Percentiles rank a stretch among this genome's conserved stretches.
Evolutionary conservation across 2,797 vertebrate genomes (phyloP).

Genomic region (Rousettus madagascariensis): DNA sequence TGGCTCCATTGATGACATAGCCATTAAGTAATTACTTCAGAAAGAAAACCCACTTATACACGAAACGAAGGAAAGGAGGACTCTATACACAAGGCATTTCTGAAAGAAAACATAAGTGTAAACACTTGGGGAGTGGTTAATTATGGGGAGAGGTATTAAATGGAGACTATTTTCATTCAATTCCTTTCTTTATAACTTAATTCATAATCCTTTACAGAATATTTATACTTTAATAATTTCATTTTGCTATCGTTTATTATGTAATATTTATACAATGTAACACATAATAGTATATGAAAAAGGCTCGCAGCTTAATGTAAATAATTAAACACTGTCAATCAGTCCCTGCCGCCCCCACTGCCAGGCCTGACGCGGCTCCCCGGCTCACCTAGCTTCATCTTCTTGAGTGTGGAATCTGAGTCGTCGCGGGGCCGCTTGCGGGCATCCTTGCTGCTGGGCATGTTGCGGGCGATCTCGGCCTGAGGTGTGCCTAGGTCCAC

Average conservation of each 20-base stretch:
- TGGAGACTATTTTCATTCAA: neutral
- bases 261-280: neutral
- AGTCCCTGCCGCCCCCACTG: no score
- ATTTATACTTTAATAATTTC: neutral
- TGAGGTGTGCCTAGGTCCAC: conserved; percentile 95
- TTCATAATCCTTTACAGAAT: neutral
- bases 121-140: neutral
- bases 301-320: neutral
- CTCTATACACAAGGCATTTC: neutral
- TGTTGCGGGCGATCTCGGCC: conserved; percentile 91
- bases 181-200: neutral
- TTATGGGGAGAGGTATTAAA: neutral
- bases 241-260: neutral
- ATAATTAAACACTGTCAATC: neutral
- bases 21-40: neutral
- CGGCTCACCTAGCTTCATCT: conserved; percentile 92
- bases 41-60: neutral
- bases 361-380: neutral
- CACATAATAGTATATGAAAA: no score
- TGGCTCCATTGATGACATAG: neutral
- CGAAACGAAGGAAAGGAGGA: neutral
- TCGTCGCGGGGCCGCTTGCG: conserved; percentile 92
- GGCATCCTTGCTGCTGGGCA: conserved; percentile 87
- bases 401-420: conserved; percentile 90
- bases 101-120: neutral